phyloP scores from a whole-genome alignment of 2,797 vertebrate species.

The Hyperoplus lanceolatus region DNA sequence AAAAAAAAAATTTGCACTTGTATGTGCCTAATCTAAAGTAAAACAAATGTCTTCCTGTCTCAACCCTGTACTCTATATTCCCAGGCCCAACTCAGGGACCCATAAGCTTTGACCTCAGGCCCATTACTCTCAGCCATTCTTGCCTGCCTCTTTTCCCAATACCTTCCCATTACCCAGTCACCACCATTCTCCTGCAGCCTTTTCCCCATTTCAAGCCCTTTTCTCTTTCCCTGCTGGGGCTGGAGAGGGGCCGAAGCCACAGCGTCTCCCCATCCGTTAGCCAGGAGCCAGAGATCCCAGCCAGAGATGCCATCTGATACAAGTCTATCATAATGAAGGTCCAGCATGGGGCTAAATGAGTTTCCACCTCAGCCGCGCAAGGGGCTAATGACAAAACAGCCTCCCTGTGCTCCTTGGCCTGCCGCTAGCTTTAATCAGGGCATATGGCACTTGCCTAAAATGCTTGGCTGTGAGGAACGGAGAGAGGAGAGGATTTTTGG shows the following conservation, averaged over 20 bases:
- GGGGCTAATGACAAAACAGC: constrained; percentile 97
- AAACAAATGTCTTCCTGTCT: constrained; percentile 1
- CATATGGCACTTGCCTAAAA: constrained; percentile 94
- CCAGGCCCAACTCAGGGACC: constrained; percentile 10
- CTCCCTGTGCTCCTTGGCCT: constrained; percentile 91
- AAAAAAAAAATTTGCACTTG: no score
- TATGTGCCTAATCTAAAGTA: no score
- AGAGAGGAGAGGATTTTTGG: constrained; percentile 48
- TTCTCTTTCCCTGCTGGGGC: constrained; percentile 85
- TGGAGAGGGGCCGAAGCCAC: constrained; percentile 85
- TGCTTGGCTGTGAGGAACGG: constrained; percentile 82
- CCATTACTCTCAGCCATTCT: constrained; percentile 24
- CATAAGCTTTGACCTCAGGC: constrained; percentile 57
- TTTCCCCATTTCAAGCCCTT: constrained; percentile 72
- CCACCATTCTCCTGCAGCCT: constrained; percentile 64
- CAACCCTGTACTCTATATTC: not conserved
- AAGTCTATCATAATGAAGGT: constrained; percentile 99
- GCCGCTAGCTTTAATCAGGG: constrained; percentile 91
- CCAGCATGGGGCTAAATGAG: constrained; percentile 99
- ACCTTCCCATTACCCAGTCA: constrained; percentile 49
- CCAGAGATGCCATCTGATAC: constrained; percentile 95
- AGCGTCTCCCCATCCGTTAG: constrained; percentile 87
- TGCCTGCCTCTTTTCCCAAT: constrained; percentile 44
- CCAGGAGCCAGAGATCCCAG: constrained; percentile 89
- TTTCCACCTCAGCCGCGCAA: constrained; percentile 95